These are phyloP conservation scores for Drosophila sordidapex DNA, from an alignment of 2,888 invertebrate species.

Conservation along the genomic window DNA sequence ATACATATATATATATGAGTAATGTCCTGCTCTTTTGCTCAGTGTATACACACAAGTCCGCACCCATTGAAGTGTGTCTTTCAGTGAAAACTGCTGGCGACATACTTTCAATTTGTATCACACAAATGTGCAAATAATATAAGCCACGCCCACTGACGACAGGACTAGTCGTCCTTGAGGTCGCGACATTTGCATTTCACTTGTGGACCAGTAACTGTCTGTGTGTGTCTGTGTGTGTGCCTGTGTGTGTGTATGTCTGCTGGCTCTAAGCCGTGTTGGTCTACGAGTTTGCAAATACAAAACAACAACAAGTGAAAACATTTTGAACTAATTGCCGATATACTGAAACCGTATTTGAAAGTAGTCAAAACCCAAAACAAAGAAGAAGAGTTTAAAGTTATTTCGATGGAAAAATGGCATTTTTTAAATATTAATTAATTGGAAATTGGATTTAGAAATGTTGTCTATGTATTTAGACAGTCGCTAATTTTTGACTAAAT, in stretches of 20 bases:
- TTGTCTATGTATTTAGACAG: background rate
- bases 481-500: background rate
- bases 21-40: background rate
- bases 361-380: background rate
- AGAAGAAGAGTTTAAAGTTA: background rate
- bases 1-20: background rate
- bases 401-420: background rate
- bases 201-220: constrained; percentile 1
- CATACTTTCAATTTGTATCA: constrained; percentile 50
- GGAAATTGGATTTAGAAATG: background rate
- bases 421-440: background rate
- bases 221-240: constrained; percentile 4
- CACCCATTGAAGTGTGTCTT: background rate
- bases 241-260: constrained; percentile 9
- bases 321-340: constrained; percentile 32
- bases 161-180: constrained; percentile 34
- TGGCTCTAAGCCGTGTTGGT: constrained; percentile 61
- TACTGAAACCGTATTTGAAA: background rate
- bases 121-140: constrained; percentile 68
- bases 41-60: constrained; percentile 10
- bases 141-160: constrained; percentile 53
- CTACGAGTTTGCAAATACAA: constrained; percentile 30
- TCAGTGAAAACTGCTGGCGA: constrained; percentile 26
- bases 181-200: constrained; percentile 20
- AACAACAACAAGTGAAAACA: constrained; percentile 10